Evolutionary conservation across 2,888 invertebrate species (phyloP).

Genomic region (Gisinianus flammeolus): DNA sequence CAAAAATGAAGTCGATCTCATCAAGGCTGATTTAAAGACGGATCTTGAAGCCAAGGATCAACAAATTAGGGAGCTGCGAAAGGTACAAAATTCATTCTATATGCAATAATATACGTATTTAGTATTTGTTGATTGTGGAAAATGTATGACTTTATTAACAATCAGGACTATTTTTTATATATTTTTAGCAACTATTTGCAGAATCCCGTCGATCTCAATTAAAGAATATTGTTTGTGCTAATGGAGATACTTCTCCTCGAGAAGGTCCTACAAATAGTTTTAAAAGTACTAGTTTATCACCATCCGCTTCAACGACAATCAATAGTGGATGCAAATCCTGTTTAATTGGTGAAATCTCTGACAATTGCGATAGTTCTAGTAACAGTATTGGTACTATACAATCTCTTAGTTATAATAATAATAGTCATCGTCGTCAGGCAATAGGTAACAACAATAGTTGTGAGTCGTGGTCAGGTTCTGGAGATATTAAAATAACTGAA

Average conservation of each 20-base stretch:
- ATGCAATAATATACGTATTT: no score
- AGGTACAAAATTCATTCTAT: slow-evolving; percentile 61
- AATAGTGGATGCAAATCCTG: not conserved
- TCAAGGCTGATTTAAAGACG: slow-evolving; percentile 79
- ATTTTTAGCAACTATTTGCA: not conserved
- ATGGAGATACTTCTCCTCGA: not conserved
- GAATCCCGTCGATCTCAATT: slow-evolving; percentile 10
- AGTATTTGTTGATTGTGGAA: not conserved
- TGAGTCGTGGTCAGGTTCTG: slow-evolving; percentile 12
- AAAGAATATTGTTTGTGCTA: not conserved
- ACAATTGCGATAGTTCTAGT: slow-evolving; percentile 53
- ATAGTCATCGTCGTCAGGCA: no score
- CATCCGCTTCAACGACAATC: not conserved
- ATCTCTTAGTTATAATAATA: not conserved
- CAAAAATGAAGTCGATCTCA: slow-evolving; percentile 90
- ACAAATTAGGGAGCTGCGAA: slow-evolving; percentile 76
- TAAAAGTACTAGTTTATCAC: not conserved
- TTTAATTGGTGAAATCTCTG: no score
- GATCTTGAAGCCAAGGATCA: slow-evolving; percentile 84
- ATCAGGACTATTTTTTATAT: not conserved
- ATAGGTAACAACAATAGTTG: not conserved
- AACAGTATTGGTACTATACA: slow-evolving; percentile 31
- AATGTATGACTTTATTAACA: not conserved
- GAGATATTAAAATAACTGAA: slow-evolving; percentile 61
- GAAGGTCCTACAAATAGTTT: not conserved